Conservation (phyloP, 2,113 vertebrate species). For the Lathamus discolor region DNA sequence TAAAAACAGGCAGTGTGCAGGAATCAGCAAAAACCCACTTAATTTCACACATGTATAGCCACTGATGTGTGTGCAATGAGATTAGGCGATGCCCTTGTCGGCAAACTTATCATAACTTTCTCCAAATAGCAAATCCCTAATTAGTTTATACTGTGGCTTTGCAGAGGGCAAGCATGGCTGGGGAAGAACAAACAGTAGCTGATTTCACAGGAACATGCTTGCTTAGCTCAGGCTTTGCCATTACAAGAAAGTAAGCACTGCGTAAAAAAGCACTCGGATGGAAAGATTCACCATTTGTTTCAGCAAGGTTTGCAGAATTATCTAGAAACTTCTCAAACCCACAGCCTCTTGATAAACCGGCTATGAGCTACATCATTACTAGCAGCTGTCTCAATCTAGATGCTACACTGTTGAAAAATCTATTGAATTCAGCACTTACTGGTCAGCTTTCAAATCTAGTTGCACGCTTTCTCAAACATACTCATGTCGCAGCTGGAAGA, state of each 20-base stretch:
- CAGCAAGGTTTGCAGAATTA: background rate
- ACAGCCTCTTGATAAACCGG: background rate
- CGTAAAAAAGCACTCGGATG: rapidly evolving
- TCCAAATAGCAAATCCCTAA: conserved; percentile 59
- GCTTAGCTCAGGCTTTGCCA: background rate
- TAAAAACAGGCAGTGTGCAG: conserved; percentile 60
- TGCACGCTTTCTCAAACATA: background rate
- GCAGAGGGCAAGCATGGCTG: conserved; percentile 28
- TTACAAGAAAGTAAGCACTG: background rate
- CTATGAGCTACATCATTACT: background rate
- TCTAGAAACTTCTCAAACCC: background rate
- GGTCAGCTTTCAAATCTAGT: background rate
- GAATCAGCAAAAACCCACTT: conserved; percentile 56
- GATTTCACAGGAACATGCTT: conserved; percentile 33
- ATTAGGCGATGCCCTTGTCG: conserved; percentile 51
- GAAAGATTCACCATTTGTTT: background rate
- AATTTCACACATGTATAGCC: conserved; percentile 69
- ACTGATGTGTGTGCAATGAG: conserved; percentile 35
- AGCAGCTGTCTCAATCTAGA: background rate
- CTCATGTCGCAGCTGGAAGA: background rate
- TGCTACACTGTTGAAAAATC: background rate
- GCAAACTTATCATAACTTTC: conserved; percentile 62
- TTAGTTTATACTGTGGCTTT: conserved; percentile 59
- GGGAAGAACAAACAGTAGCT: conserved; percentile 48
- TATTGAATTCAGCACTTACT: background rate